A percentile compares a stretch with the other conserved stretches of the same genome.
These are phyloP conservation scores for Thalassoma bifasciatum DNA, from an alignment of 2,113 vertebrate species.

Conservation along the genomic window DNA sequence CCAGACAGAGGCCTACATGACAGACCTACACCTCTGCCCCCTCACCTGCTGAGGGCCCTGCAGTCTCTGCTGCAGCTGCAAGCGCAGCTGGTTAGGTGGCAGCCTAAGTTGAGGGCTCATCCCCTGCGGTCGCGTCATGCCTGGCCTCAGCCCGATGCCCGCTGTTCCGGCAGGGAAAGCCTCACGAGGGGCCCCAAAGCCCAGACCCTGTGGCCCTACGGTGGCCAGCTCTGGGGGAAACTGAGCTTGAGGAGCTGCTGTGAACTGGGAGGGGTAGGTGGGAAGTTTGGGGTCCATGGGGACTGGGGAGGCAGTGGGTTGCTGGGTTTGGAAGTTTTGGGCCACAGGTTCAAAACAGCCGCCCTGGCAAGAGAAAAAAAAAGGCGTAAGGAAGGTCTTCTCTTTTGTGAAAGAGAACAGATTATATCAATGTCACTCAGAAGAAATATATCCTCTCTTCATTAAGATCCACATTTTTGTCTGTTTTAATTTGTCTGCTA, in stretches of 20 bases:
- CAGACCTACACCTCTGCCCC: background rate
- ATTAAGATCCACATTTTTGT: too few species aligned
- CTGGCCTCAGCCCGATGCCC: slow-evolving; percentile 84
- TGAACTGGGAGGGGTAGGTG: slow-evolving; percentile 88
- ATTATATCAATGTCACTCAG: too few species aligned
- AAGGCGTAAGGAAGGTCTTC: background rate
- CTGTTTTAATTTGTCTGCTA: too few species aligned
- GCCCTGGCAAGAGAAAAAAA: slow-evolving; percentile 77
- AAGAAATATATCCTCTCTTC: too few species aligned
- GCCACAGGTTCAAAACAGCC: slow-evolving; percentile 88
- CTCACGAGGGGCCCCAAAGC: slow-evolving; percentile 84
- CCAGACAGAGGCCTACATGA: too few species aligned
- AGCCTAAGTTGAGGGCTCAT: slow-evolving; percentile 87
- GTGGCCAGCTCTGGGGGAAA: slow-evolving; percentile 84
- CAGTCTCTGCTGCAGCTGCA: slow-evolving; percentile 93
- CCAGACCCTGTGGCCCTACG: slow-evolving; percentile 82
- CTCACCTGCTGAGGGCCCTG: slow-evolving; percentile 93
- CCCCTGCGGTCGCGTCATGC: slow-evolving; percentile 82
- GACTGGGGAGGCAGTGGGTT: slow-evolving; percentile 77
- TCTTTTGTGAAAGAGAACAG: too few species aligned
- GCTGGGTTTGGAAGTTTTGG: slow-evolving; percentile 85
- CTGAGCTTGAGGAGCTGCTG: slow-evolving; percentile 81
- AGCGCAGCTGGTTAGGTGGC: slow-evolving; percentile 91
- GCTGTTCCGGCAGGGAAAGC: slow-evolving; percentile 84
- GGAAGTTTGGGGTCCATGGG: slow-evolving; percentile 88